Evolutionary conservation across 2,797 vertebrate species (phyloP), one percentile per base, ranked within the genome.

Genomic region (Sibirionetta formosa): DNA sequence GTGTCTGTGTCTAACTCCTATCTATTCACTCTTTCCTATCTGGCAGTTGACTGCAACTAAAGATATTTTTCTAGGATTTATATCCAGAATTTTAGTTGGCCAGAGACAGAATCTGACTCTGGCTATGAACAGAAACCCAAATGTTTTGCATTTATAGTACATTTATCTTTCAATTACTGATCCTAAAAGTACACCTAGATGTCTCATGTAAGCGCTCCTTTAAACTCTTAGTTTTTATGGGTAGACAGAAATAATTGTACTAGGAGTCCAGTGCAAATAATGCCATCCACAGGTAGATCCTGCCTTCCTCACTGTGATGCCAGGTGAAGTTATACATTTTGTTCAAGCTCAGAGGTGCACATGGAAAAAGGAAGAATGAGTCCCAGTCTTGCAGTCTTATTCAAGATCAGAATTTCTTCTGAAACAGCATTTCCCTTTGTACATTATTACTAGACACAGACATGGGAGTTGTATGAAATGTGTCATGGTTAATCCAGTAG

Each of bases 361-460:
- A 8, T 29, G 5, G 7, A 35, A 77, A 76, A 82, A 66, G 4
- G 8, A 82, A 48, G 31, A 50, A n/a, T 13, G 2, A 64, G 1
- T 2, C 6, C 11, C 19, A 40, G 26, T 15, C 33, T 87, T 77
- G 85, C n/a, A 81, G 40, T 7, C 11, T 9, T 48, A 17, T 68
- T 35, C 51, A 82, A 85, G 51, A 58, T 53, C 66, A 89, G 27
- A 15, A 53, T 66, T 86, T 72, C 36, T 77, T 85, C 80, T 75
- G 44, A 71, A 82, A 87, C 33, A 29, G 12, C 36, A 42, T 77
- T 75, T 83, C 9, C 23, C 84, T 88, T 86, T 51, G 8, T 33
- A 4, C 6, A 0, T 83, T 66, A 33, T 58, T 81, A 36, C 54
- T 77, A 78, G 82, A 68, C 23, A 2, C 7, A 68, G 50, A 51